Base-by-base conservation (phyloP, 2,113 vertebrate genomes). In the Ochotona curzoniae region DNA sequence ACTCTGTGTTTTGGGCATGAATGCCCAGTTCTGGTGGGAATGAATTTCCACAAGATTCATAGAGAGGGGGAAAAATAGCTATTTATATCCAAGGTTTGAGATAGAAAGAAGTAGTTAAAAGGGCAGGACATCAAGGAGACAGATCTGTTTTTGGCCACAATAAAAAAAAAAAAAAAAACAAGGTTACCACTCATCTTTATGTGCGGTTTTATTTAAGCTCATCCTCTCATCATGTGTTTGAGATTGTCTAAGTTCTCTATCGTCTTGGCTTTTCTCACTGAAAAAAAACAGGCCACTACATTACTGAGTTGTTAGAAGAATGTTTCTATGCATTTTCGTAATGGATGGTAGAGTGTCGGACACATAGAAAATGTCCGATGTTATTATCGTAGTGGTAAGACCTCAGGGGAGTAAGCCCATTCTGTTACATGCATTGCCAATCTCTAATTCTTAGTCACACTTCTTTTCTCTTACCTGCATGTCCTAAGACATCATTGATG, bases 11-110 rank as follows among this genome's bases (percentile, higher is more conserved):
- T 74, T 84, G 51, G 73, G 54, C n/a, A 88, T 23, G 64, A 69
- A 86, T 96, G 94, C 97, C 93, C 89, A 93, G 93, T 93, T 91
- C n/a, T 97, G 44, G 96, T 93, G 95, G 95, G 93, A 82, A 96
- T 78, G 73, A 54, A 66, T 90, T 95, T 91, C 94, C 93, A n/a
- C 74, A 93, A 74, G 91, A 92, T 30, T 92, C 70, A 54, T 35
- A 21, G 84, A 28, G 57, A 11, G 5, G 70, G 66, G 95, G 86
- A 83, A 84, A 89, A 92, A 47, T 20, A 90, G 90, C 79, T 93
- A 93, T 93, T 96, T 96, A 81, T 95, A 94, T 60, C 83, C 95
- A 87, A 81, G 67, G 76, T 89, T 94, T 87, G 93, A 93, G 38
- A 64, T 35, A 82, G 73, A 75, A 76, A 69, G 47, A 28, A 9